phyloP scores from a whole-genome alignment of 2,797 vertebrate genomes.

The Urosaurus nigricauda region DNA sequence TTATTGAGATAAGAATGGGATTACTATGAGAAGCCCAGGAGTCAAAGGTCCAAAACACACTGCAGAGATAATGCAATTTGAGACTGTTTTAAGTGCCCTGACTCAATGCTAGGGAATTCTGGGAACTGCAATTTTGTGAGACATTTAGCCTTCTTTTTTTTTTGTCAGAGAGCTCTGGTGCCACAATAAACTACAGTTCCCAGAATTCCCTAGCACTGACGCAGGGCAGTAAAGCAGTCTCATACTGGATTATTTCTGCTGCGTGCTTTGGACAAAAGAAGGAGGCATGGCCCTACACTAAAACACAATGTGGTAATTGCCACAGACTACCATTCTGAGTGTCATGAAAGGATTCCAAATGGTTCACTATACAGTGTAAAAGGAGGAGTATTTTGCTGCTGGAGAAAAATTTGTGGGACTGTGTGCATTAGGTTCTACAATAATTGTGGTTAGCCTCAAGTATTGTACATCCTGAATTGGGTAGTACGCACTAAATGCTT shows the following conservation, averaged over 20 bases:
- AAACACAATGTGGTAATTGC: background rate
- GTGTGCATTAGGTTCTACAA: background rate
- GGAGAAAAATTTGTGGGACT: background rate
- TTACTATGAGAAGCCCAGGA: background rate
- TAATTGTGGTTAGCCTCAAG: background rate
- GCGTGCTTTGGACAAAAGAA: background rate
- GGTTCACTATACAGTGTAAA: background rate
- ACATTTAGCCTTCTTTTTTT: too few species aligned
- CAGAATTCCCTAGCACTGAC: too few species aligned
- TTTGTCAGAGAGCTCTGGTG: too few species aligned
- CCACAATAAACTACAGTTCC: too few species aligned
- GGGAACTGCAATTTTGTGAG: too few species aligned
- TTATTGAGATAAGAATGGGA: background rate
- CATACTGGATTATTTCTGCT: too few species aligned
- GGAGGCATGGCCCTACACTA: background rate
- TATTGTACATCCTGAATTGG: background rate
- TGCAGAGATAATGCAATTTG: too few species aligned
- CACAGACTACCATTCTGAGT: background rate
- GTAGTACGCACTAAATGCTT: background rate
- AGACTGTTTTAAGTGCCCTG: too few species aligned
- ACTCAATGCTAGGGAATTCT: too few species aligned
- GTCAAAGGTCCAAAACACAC: background rate
- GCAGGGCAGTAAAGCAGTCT: too few species aligned
- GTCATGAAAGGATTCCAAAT: background rate
- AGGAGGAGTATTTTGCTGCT: too few species aligned